These are phyloP conservation scores for Lomographa bimaculata DNA, from an alignment of 2,888 invertebrate genomes.

Conservation along the genomic window DNA sequence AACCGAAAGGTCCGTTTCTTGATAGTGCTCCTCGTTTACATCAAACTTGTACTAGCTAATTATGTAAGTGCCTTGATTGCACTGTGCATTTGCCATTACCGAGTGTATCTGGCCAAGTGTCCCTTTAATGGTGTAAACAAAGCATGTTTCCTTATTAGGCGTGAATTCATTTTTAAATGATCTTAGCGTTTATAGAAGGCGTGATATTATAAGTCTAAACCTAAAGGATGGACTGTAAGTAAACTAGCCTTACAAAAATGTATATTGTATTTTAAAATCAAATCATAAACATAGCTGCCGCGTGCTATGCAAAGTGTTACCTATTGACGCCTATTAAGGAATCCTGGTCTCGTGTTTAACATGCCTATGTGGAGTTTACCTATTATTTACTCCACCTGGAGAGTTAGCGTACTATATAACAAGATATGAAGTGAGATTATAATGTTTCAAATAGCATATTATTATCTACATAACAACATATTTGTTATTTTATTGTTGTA, in stretches of 20 bases:
- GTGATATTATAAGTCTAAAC: too few species aligned
- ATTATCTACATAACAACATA: conserved; percentile 56
- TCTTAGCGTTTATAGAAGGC: too few species aligned
- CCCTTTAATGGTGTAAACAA: conserved; percentile 9
- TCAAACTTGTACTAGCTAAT: background rate
- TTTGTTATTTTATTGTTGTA: conserved; percentile 77
- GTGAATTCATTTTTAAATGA: too few species aligned
- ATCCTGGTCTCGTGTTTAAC: conserved; percentile 41
- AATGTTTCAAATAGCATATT: conserved; percentile 60
- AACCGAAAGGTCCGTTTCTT: conserved; percentile 31
- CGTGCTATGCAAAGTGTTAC: too few species aligned
- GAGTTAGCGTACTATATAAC: conserved; percentile 64
- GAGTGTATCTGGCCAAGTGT: too few species aligned
- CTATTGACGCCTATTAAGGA: too few species aligned
- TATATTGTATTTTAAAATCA: too few species aligned
- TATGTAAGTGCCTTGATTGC: background rate
- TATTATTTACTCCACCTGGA: too few species aligned
- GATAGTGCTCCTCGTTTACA: background rate
- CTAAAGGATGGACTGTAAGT: too few species aligned
- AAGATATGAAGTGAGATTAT: conserved; percentile 78
- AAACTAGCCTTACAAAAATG: too few species aligned
- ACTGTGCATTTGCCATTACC: background rate
- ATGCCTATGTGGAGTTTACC: conserved; percentile 57
- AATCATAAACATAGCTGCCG: too few species aligned
- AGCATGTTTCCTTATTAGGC: conserved; percentile 12